Evolutionary conservation across 2,888 invertebrate species (phyloP), one percentile per base, ranked within the genome.

Genomic region (Meghimatium bilineatum): DNA sequence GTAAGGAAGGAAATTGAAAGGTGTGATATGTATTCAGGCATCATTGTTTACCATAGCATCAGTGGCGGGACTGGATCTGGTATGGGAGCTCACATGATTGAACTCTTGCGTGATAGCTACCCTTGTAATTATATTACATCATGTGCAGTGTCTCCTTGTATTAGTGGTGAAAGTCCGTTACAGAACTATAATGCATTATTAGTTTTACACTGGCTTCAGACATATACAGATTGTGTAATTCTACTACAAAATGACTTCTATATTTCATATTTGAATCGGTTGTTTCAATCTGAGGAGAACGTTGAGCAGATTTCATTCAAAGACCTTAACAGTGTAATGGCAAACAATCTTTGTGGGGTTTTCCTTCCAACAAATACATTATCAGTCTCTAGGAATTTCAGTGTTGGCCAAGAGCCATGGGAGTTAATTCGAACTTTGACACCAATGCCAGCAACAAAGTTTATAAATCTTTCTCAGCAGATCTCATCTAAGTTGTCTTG

Each of bases 11-110:
- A 93, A 83, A 86, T 90, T 34, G 93, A 93, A 86, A 89, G 92
- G 77, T 93, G 93, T 89, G 92, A 91, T 82, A 83, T 87, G 80
- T 93, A 89, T 82, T 88, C 87, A 84, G 93, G 93, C 5, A 86
- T 89, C 29, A 85, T 93, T 14, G 72, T 93, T 78, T 87, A 91
- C 77, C 93, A 93, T 89, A 93, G 93, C 86, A 85, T 93, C 12
- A 91, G 91, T 85, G 93, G 93, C 12, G 93, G 93, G 1, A 93
- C 93, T 8, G 93, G 93, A 5, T 92, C 93, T 84, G 92, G 92
- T 90, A 49, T 93, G 52, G 93, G 93, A 56, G 92, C 93, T 12
- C 87, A 90, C 29, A 87, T 93, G 60, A 87, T 88, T 38, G 92
- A 93, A 87, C 52, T 84, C 17, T 80, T 93, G 49, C 82, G 91